Percentiles rank a stretch among this genome's conserved stretches.
Conservation (phyloP, 2,888 invertebrate species). For the Eretmocerus hayati region DNA sequence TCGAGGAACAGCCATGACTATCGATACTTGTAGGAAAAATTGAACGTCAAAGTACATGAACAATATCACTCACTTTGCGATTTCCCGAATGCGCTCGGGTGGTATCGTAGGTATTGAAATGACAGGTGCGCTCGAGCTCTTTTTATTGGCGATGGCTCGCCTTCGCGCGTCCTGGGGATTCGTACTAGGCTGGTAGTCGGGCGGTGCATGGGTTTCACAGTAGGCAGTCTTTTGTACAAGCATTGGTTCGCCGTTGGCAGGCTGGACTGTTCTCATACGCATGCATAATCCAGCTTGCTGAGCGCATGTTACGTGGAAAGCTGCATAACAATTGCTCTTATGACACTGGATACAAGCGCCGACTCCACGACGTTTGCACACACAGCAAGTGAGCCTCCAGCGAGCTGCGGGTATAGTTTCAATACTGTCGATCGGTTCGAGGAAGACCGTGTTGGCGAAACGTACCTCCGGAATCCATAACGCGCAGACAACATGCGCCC, state of each 20-base stretch:
- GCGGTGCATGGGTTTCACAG: constrained; percentile 89
- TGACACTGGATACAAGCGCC: constrained; percentile 99
- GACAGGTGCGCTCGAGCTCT: constrained; percentile 82
- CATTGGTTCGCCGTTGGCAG: constrained; percentile 63
- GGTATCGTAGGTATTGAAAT: constrained; percentile 92
- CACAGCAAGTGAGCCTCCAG: constrained; percentile 94
- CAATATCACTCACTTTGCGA: constrained; percentile 79
- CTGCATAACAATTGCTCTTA: constrained; percentile 91
- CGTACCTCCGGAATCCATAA: constrained; percentile 98
- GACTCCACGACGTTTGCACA: constrained; percentile 86
- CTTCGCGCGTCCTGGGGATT: constrained; percentile 48
- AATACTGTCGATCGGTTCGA: constrained; percentile 97
- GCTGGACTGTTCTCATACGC: constrained; percentile 89
- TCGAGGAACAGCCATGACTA: too few species aligned
- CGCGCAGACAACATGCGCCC: constrained; percentile 99
- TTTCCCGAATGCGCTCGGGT: constrained; percentile 79
- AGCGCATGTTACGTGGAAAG: constrained; percentile 99
- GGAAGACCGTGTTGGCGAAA: constrained; percentile 95
- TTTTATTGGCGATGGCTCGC: constrained; percentile 54
- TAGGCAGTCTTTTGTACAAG: constrained; percentile 92
- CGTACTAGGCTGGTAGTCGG: constrained; percentile 46
- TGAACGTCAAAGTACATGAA: too few species aligned
- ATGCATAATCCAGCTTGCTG: constrained; percentile 91
- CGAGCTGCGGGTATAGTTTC: constrained; percentile 92
- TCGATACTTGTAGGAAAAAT: too few species aligned